Evolutionary conservation across 2,888 invertebrate genomes (phyloP), one percentile per base, ranked within the genome.

Genomic region (Alviniconcha strummeri): DNA sequence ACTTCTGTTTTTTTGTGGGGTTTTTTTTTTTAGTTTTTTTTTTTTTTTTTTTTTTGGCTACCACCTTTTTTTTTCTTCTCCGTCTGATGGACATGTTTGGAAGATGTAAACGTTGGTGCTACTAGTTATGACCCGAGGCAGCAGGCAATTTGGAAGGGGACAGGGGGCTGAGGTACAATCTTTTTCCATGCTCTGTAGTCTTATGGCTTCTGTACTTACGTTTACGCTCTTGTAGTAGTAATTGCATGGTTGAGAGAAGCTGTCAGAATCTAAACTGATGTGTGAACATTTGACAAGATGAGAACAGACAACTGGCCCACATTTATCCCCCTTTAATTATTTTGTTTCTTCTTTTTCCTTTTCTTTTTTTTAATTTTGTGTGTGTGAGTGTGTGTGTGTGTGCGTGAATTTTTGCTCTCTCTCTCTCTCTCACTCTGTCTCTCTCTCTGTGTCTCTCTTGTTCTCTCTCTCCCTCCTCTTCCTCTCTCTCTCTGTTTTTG

Each of bases 81-180:
- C n/a, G 74, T 64, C 75, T 81, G 77, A 56, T 82, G 11, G 64
- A 82, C 82, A 71, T 76, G 64, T 77, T 82, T 82, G 82, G 77
- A 82, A 82, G 64, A 82, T 81, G 82, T 64, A 82, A 77, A 69
- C 54, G 75, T 69, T 55, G 82, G 82, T 82, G 77, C 82, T 82
- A 82, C 54, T 54, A 6, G 54, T 36, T 13, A 64, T 17, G 52
- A 56, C 55, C 17, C 17, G 57, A 76, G 77, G 82, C 82, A 82
- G 82, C 82, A 82, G 82, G 82, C 77, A 82, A 17, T 55, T 55
- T 55, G 52, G 13, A 77, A 54, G 82, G 82, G 82, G 77, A 64
- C 64, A 82, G 82, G 82, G 82, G 77, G 77, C 71, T 64, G 52
- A 82, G 82, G 69, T 60, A 17, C 19, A n/a, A 55, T 67, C 75